Evolutionary conservation across 2,797 vertebrate genomes (phyloP).

Genomic region (Dromococcyx pavoninus): DNA sequence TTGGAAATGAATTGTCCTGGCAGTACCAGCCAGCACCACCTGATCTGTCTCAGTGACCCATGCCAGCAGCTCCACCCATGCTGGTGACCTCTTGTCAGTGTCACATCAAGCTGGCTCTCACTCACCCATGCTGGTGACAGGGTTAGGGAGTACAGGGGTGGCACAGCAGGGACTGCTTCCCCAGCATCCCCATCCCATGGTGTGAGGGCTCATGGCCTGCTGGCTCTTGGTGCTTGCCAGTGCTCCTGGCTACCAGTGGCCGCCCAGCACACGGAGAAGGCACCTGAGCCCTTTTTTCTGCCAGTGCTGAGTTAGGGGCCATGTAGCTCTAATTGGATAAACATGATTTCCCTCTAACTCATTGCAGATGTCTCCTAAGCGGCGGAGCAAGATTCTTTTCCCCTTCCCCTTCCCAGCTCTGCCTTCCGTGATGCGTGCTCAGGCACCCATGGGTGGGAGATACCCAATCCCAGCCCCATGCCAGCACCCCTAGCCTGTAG

Average conservation of each 20-base stretch:
- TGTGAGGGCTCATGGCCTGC: accelerated
- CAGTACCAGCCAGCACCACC: background rate
- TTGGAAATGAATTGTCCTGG: conserved; percentile 59
- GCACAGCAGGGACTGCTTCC: background rate
- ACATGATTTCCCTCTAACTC: background rate
- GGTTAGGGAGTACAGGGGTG: background rate
- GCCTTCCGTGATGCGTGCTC: accelerated
- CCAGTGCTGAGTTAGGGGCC: background rate
- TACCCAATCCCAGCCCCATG: background rate
- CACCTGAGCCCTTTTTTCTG: background rate
- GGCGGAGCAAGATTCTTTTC: background rate
- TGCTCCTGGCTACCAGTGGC: background rate
- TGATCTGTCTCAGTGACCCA: background rate
- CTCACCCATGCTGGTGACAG: background rate
- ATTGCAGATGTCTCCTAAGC: background rate
- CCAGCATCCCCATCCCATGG: no score
- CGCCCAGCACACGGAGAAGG: background rate
- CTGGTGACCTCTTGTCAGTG: no score
- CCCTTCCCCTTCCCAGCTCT: background rate
- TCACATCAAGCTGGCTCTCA: no score
- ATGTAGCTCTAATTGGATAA: background rate
- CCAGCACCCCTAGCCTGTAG: background rate
- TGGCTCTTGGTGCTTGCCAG: accelerated
- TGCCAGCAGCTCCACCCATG: accelerated
- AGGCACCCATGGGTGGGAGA: background rate